A percentile compares a stretch with the other conserved stretches of the same genome.
Conservation (phyloP, 2,888 invertebrate species). For the Dione vanillae region DNA sequence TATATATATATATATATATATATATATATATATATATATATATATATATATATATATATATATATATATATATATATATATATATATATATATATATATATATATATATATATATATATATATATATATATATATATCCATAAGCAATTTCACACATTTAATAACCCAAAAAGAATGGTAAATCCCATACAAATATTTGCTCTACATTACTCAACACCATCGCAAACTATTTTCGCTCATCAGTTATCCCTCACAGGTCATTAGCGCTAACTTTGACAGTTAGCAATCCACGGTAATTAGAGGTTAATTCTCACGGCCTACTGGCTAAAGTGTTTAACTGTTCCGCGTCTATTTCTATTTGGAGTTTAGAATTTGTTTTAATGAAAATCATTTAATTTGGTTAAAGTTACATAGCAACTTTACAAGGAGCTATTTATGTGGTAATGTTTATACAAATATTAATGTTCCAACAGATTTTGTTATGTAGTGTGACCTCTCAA, state of each 20-base stretch:
- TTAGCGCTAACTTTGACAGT: slow-evolving; percentile 31
- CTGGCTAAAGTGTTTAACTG: slow-evolving; percentile 21
- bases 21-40: too few relatives aligned
- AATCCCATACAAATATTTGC: neutral
- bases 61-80: too few relatives aligned
- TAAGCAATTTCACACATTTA: too few relatives aligned
- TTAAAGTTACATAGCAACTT: neutral
- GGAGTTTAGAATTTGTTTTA: slow-evolving; percentile 14
- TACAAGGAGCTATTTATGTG: neutral
- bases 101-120: too few relatives aligned
- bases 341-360: slow-evolving; percentile 20
- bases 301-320: slow-evolving; percentile 36
- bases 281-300: slow-evolving; percentile 30
- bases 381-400: neutral
- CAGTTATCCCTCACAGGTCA: slow-evolving; percentile 28
- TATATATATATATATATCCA: too few relatives aligned
- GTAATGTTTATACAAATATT: too few relatives aligned
- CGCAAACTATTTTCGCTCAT: slow-evolving; percentile 33
- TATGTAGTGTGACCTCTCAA: too few relatives aligned
- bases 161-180: neutral
- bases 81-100: too few relatives aligned
- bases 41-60: too few relatives aligned
- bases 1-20: too few relatives aligned
- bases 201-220: neutral
- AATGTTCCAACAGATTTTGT: too few relatives aligned